phyloP scores from a whole-genome alignment of 2,113 vertebrate species.

The Abramis brama region DNA sequence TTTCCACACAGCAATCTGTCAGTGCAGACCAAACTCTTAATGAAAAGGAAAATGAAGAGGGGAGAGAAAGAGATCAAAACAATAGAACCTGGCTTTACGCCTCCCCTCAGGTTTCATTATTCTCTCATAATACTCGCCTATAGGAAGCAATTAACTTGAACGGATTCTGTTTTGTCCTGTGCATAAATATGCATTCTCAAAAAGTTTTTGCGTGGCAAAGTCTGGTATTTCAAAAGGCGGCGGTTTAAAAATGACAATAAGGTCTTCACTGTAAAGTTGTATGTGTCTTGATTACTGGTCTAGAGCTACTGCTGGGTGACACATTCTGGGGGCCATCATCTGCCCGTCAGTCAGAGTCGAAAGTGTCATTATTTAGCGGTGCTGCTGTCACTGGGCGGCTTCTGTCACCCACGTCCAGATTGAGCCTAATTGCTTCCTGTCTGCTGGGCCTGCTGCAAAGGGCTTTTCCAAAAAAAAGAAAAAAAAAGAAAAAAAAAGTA shows the following conservation, averaged over 20 bases:
- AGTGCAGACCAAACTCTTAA: constrained; percentile 51
- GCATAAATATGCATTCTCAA: neutral
- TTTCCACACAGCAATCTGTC: constrained; percentile 63
- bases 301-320: neutral
- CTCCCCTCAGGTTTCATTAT: constrained; percentile 34
- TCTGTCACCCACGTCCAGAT: constrained; percentile 45
- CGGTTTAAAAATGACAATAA: constrained; percentile 22
- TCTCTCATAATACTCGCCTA: neutral
- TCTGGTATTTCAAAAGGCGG: neutral
- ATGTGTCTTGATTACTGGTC: constrained; percentile 21
- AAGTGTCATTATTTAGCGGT: constrained; percentile 41
- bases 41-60: constrained; percentile 47
- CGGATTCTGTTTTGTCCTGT: neutral
- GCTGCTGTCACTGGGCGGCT: constrained; percentile 36
- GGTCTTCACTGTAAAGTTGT: constrained; percentile 8
- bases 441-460: constrained; percentile 32
- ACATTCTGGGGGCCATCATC: constrained; percentile 13
- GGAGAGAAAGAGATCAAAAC: constrained; percentile 31
- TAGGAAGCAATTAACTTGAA: constrained; percentile 33
- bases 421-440: constrained; percentile 54
- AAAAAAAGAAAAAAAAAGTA: constrained; percentile 56
- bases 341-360: constrained; percentile 18
- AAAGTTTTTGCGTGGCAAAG: neutral
- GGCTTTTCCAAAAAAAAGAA: constrained; percentile 29
- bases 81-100: constrained; percentile 27